These are phyloP conservation scores for Macrobrachium nipponense DNA, from an alignment of 1,140 invertebrate genomes.

Conservation along the genomic window DNA sequence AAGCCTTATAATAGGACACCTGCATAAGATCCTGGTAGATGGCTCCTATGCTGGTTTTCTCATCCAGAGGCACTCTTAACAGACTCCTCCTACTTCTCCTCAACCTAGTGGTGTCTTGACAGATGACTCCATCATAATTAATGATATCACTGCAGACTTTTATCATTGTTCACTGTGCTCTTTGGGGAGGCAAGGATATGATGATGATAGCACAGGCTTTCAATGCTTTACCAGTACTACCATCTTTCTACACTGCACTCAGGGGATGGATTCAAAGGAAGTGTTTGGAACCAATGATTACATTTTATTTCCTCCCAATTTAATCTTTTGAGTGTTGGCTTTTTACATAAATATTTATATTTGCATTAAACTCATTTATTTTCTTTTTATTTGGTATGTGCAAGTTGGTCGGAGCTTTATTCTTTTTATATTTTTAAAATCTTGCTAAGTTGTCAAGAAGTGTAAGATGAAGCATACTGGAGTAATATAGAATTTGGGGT, in stretches of 20 bases:
- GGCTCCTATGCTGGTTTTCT: slow-evolving; percentile 35
- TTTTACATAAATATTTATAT: background rate
- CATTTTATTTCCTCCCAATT: slow-evolving; percentile 25
- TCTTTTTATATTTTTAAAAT: no score
- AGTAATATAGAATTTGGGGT: no score
- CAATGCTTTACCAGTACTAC: slow-evolving; percentile 31
- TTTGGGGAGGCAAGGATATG: slow-evolving; percentile 31
- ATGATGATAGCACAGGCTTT: slow-evolving; percentile 31
- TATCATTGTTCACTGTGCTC: slow-evolving; percentile 27
- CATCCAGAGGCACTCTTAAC: slow-evolving; percentile 1
- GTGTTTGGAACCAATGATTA: slow-evolving; percentile 38
- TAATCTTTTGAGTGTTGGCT: slow-evolving; percentile 35
- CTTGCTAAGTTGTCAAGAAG: no score
- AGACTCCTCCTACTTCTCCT: slow-evolving; percentile 8
- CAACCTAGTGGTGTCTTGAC: background rate
- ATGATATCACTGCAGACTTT: slow-evolving; percentile 30
- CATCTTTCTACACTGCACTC: slow-evolving; percentile 48
- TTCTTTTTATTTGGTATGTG: background rate
- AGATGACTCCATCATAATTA: slow-evolving; percentile 5
- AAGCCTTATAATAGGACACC: slow-evolving; percentile 10
- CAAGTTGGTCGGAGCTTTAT: slow-evolving; percentile 22
- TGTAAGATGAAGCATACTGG: no score
- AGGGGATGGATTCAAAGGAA: slow-evolving; percentile 49
- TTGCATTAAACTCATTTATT: no score
- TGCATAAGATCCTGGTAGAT: slow-evolving; percentile 5